phyloP scores from a whole-genome alignment of 2,888 invertebrate genomes.

The Periphyllus acericola region DNA sequence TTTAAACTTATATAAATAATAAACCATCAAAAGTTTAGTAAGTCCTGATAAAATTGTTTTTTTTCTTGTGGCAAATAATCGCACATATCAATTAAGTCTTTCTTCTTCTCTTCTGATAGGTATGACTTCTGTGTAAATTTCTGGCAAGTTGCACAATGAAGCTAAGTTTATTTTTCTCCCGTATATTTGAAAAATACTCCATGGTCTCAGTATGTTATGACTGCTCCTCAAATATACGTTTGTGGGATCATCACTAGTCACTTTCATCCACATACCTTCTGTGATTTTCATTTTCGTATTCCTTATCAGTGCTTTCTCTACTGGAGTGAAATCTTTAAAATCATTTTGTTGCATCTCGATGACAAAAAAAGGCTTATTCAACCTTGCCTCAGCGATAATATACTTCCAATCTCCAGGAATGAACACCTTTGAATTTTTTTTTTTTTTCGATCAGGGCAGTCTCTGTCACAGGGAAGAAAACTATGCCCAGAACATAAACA shows the following conservation, averaged over 20 bases:
- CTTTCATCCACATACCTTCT: too few species aligned
- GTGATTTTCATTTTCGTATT: too few species aligned
- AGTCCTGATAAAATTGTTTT: background rate
- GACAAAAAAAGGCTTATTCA: too few species aligned
- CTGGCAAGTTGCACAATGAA: background rate
- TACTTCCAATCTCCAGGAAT: background rate
- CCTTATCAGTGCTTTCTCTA: too few species aligned
- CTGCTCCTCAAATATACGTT: too few species aligned
- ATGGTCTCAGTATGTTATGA: too few species aligned
- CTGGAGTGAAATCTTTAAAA: too few species aligned
- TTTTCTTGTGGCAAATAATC: background rate
- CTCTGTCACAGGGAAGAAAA: background rate
- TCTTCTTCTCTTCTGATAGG: background rate
- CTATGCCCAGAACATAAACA: background rate
- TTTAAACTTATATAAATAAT: constrained; percentile 13
- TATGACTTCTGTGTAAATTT: constrained; percentile 7
- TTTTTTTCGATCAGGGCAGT: background rate
- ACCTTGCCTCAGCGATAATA: background rate
- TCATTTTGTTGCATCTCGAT: too few species aligned
- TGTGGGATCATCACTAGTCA: too few species aligned
- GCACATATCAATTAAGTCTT: background rate
- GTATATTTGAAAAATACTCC: too few species aligned
- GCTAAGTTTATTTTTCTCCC: constrained; percentile 2
- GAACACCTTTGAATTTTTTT: background rate
- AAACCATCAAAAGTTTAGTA: background rate